Evolutionary conservation across 2,113 vertebrate species (phyloP).

Genomic region (Alces alces): DNA sequence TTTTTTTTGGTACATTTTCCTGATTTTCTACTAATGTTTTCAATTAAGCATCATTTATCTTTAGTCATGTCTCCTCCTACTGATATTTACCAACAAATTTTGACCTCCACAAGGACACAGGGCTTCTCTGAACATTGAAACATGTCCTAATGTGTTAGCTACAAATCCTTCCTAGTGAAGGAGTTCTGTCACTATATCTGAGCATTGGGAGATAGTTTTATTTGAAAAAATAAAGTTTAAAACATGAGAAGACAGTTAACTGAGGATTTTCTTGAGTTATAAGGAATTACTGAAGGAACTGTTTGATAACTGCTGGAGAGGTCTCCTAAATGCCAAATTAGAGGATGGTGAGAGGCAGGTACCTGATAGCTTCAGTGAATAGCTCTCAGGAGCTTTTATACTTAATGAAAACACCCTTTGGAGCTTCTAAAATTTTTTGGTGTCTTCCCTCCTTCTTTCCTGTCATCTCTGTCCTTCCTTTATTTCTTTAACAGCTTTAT

Average conservation of each 20-base stretch:
- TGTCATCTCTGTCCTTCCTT: background rate
- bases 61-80: background rate
- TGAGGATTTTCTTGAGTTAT: background rate
- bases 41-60: background rate
- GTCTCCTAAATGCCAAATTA: background rate
- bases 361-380: background rate
- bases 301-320: background rate
- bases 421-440: background rate
- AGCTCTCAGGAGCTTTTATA: background rate
- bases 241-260: background rate
- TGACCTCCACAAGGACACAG: background rate
- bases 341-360: background rate
- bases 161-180: background rate
- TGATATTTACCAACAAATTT: background rate
- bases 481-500: background rate
- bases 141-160: background rate
- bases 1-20: background rate
- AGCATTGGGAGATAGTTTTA: background rate
- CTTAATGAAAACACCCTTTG: background rate
- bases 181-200: background rate
- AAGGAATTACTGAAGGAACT: background rate
- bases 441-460: background rate
- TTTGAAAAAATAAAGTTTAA: conserved; percentile 10
- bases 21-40: background rate
- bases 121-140: background rate